phyloP scores from a whole-genome alignment of 2,797 vertebrate genomes.

The Percopsis omiscomaycus region DNA sequence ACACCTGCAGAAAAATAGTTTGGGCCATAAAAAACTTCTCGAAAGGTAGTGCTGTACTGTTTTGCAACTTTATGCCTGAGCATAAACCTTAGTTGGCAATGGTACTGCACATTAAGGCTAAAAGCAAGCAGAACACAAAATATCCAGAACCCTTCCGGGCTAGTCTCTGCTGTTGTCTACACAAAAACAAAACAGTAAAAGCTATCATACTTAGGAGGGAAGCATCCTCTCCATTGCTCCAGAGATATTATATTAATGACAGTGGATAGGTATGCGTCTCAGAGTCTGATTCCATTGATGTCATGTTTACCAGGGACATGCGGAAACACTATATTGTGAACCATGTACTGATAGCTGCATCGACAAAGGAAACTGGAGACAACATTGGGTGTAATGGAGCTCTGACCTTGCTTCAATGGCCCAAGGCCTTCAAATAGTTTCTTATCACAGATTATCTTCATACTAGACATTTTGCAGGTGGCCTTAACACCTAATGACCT shows the following conservation, averaged over 20 bases:
- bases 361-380: slow-evolving; percentile 8
- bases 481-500: too few species aligned
- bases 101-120: slow-evolving; percentile 29
- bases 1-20: slow-evolving; percentile 35
- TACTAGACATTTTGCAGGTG: too few species aligned
- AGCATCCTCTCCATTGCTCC: neutral
- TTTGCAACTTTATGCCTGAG: slow-evolving; percentile 22
- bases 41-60: slow-evolving; percentile 33
- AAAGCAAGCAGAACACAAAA: slow-evolving; percentile 8
- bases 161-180: slow-evolving; percentile 30
- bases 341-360: slow-evolving; percentile 9
- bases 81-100: slow-evolving; percentile 38
- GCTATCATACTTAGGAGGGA: neutral
- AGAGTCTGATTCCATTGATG: slow-evolving; percentile 33
- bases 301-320: slow-evolving; percentile 18
- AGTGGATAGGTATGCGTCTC: slow-evolving; percentile 28
- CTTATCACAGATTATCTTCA: slow-evolving; percentile 9
- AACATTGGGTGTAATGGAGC: slow-evolving; percentile 2
- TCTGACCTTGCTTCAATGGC: slow-evolving; percentile 2
- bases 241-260: slow-evolving; percentile 38
- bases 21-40: slow-evolving; percentile 39
- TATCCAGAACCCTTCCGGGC: slow-evolving; percentile 5
- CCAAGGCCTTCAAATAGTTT: neutral
- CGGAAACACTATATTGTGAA: slow-evolving; percentile 32
- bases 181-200: slow-evolving; percentile 4